Conservation (phyloP, 53 echinoderm and acorn worm species). For the Temnopleurus reevesii region DNA sequence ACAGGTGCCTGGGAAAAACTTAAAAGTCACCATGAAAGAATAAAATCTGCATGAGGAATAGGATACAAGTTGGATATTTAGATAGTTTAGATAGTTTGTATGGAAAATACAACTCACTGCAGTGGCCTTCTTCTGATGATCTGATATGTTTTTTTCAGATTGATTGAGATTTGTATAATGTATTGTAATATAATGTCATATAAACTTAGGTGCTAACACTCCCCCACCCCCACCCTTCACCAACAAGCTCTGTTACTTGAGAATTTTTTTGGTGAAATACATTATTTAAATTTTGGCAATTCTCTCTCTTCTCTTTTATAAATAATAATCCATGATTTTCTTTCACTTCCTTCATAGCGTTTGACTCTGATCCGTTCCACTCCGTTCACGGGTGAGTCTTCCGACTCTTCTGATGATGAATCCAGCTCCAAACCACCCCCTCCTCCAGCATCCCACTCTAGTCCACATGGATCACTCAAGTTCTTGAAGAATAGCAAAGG, state of each 20-base stretch:
- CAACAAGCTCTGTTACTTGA: neutral
- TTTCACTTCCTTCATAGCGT: slow-evolving; percentile 26
- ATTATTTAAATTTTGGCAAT: neutral
- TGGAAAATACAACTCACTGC: no score
- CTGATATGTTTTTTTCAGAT: no score
- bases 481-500: slow-evolving; percentile 7
- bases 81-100: no score
- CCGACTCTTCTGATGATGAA: slow-evolving; percentile 91
- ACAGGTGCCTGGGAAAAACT: neutral
- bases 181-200: neutral
- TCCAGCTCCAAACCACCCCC: slow-evolving; percentile 57
- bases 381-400: slow-evolving; percentile 90
- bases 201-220: no score
- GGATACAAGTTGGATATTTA: no score
- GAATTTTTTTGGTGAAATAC: neutral
- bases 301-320: neutral
- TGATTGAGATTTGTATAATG: no score
- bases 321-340: neutral
- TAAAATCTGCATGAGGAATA: no score
- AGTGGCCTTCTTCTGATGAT: no score
- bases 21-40: no score
- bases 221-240: no score
- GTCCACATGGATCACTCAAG: slow-evolving; percentile 46
- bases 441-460: slow-evolving; percentile 50
- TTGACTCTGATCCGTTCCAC: slow-evolving; percentile 83